Evolutionary conservation across 2,113 vertebrate genomes (phyloP).

Genomic region (Sander vitreus): DNA sequence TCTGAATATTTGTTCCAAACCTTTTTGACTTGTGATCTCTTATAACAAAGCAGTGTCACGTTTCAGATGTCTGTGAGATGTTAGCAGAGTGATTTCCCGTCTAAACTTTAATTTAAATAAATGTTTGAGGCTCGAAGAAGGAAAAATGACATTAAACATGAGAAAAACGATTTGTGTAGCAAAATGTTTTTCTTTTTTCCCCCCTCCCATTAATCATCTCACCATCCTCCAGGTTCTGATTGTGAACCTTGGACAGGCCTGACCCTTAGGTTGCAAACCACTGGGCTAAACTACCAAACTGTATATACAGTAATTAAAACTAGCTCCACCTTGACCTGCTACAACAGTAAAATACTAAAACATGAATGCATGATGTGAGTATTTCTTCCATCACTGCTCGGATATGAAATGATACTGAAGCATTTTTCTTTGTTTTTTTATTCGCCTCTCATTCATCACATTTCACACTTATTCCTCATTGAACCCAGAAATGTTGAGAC

Average conservation of each 20-base stretch:
- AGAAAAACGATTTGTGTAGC: not conserved
- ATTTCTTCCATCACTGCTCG: not conserved
- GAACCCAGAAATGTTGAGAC: constrained; percentile 64
- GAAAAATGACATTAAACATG: not conserved
- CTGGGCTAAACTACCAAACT: not conserved
- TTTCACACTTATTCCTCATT: constrained; percentile 64
- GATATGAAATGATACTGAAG: not conserved
- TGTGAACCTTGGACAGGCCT: not conserved
- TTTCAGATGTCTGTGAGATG: not conserved
- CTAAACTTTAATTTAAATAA: not conserved
- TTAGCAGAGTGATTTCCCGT: not conserved
- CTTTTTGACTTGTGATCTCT: not conserved
- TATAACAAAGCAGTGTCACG: not conserved
- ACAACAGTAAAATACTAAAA: not conserved
- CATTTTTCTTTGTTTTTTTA: constrained; percentile 59
- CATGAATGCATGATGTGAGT: not conserved
- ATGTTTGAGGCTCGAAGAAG: not conserved
- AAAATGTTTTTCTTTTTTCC: too few species aligned
- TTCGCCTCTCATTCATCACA: constrained; percentile 72
- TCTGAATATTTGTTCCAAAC: not conserved
- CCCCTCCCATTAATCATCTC: not conserved
- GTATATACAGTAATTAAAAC: not conserved
- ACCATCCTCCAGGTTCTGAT: not conserved
- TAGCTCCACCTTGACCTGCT: not conserved
- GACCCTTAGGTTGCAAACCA: not conserved